These are phyloP conservation scores for Corvus moneduloides DNA, from an alignment of 2,113 vertebrate genomes.

Conservation along the genomic window DNA sequence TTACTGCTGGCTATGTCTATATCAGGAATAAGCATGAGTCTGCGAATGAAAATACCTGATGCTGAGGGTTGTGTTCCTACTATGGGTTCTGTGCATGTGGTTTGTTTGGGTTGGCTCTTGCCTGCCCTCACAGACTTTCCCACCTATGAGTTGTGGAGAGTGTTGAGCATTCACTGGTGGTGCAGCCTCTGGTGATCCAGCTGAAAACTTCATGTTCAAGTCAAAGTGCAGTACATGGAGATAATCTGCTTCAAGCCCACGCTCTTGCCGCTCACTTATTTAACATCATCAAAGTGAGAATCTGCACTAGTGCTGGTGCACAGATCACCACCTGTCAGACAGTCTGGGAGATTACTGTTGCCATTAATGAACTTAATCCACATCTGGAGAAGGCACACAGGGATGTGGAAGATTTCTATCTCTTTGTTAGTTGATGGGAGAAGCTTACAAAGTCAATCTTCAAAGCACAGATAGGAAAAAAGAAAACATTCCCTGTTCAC, in stretches of 20 bases:
- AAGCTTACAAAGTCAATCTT: slow-evolving; percentile 26
- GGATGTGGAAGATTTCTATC: slow-evolving; percentile 28
- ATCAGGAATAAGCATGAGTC: background rate
- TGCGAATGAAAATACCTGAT: background rate
- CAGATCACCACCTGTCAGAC: slow-evolving; percentile 41
- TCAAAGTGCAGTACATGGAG: background rate
- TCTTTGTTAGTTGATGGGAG: slow-evolving; percentile 38
- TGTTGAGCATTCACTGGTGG: background rate
- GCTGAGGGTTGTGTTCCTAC: background rate
- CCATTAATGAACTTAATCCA: slow-evolving; percentile 2
- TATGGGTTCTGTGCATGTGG: background rate
- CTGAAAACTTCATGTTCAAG: background rate
- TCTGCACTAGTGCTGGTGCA: background rate
- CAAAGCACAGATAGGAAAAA: slow-evolving; percentile 25
- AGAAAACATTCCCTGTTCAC: background rate
- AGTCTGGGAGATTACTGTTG: background rate
- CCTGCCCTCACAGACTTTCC: background rate
- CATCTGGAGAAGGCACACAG: slow-evolving; percentile 10
- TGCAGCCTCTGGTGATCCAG: background rate
- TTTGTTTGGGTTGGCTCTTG: background rate
- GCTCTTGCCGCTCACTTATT: background rate
- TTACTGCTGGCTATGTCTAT: background rate
- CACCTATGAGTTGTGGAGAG: background rate
- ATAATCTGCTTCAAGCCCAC: background rate
- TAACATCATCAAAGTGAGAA: slow-evolving; percentile 7